Base-by-base conservation (phyloP, 2,113 vertebrate species). In the Vulpes vulpes region DNA sequence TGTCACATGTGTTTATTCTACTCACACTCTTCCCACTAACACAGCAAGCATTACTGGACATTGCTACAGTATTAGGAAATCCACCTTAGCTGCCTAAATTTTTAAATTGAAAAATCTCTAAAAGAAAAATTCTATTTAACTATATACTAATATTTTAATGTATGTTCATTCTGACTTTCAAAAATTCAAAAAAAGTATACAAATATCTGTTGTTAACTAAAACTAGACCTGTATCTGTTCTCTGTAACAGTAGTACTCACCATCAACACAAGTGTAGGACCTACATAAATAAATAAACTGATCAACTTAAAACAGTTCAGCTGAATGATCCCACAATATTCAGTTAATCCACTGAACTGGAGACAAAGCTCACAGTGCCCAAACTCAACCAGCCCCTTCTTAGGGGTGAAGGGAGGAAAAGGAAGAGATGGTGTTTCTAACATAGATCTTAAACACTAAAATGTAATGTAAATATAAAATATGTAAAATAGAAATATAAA, bases 111-210 rank as follows among this genome's bases (percentile, higher is more conserved):
- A 95, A 95, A 86, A 53, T 81, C 22, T 91, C 49, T 89, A 19
- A 35, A 69, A 69, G 35, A 83, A 95, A 87, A 59, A 85, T 14
- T 91, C 19, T 89, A 82, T 43, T 19, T 87, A 93, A 89, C 32
- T 89, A 74, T 64, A 89, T 57, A 94, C 84, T 96, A 96, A 73
- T 57, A 91, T 76, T 90, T 64, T 95, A 92, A 92, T 32, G 43
- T n/a, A 92, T 7, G 19, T 83, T 87, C 55, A 83, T 27, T 51
- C 14, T 92, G 27, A 79, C 62, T 89, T 87, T 89, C 80, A n/a
- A 94, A 23, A 43, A 84, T 87, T 89, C 80, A n/a, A 94, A 23
- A 43, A 84, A 96, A 94, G 30, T 53, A 94, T 43, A 35, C 1
- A 94, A 94, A 19, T 71, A 92, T 76, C 65, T 91, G 35, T 16